Evolutionary conservation across 2,113 vertebrate genomes (phyloP), one percentile per base, ranked within the genome.

Genomic region (Daphoenositta chrysoptera): DNA sequence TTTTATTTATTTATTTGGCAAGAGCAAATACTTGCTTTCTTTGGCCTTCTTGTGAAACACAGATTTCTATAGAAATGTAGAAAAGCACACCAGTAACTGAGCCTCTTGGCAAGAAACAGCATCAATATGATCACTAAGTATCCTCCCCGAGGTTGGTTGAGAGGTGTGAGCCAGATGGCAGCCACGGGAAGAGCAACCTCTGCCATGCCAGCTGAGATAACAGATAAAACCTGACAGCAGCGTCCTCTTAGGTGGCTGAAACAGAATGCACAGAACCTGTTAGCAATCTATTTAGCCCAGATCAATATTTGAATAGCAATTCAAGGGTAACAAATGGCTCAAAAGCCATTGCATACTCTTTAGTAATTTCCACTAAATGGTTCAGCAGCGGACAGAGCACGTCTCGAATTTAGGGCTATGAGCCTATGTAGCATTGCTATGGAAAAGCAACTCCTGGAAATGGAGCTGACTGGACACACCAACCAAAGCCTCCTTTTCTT

Each of bases 221-320:
- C 90, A 96, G 92, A 96, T 78, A 97, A 92, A 96, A 92, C 64
- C 90, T 92, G 90, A 96, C 94, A 95, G 93, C 89, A 95, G 57
- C 11, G 22, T 42, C 89, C 70, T 87, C 90, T 83, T 92, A 93
- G 93, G 77, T 76, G 60, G 73, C 72, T 84, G 75, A 94, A 87
- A 95, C 78, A 87, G 88, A 94, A 85, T 54, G 82, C 78, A 93
- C 89, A 89, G 85, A 95, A 95, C 87, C 86, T 83, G 89, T 95
- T 79, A 97, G 87, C 95, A 88, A 95, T 91, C 88, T 96, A 73
- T 95, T 94, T 79, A 96, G 61, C 65, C 0, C n/a, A 83, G 89
- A 97, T 95, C 95, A 87, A 96, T 95, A 95, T 78, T 44, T 89
- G 83, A 91, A 95, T 83, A 94, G 83, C 86, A 92, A 93, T 68